phyloP scores from a whole-genome alignment of 2,113 vertebrate species.

The Coptodon bakossiorum region DNA sequence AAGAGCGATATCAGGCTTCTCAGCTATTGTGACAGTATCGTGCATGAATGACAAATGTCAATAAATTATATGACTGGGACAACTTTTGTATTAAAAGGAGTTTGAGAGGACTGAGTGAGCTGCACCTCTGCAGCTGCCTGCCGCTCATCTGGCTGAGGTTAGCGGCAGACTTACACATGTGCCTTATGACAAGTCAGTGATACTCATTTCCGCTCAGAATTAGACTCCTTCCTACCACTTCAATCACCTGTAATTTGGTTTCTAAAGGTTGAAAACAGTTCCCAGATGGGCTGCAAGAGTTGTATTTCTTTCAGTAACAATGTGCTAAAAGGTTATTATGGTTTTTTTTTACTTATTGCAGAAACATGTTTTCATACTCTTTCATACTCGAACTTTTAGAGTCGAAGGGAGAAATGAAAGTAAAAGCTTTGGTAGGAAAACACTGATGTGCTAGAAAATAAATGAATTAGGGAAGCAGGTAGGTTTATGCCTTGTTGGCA shows the following conservation, averaged over 20 bases:
- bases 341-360: accelerated
- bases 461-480: not conserved
- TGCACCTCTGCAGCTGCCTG: not conserved
- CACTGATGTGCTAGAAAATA: not conserved
- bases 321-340: not conserved
- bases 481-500: not conserved
- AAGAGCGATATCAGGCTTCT: not conserved
- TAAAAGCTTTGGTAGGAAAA: not conserved
- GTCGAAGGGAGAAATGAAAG: not conserved
- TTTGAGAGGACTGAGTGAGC: not conserved
- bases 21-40: not conserved
- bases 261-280: not conserved
- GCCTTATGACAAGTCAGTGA: not conserved
- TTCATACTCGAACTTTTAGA: not conserved
- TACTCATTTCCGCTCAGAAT: not conserved
- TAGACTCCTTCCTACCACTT: not conserved
- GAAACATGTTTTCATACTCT: not conserved
- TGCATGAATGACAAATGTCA: not conserved
- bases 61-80: not conserved
- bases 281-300: not conserved
- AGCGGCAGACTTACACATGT: not conserved
- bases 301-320: not conserved
- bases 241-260: not conserved
- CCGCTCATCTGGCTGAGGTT: not conserved
- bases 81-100: not conserved